Conservation (phyloP, 2,113 vertebrate genomes). For the Craseonycteris thonglongyai region DNA sequence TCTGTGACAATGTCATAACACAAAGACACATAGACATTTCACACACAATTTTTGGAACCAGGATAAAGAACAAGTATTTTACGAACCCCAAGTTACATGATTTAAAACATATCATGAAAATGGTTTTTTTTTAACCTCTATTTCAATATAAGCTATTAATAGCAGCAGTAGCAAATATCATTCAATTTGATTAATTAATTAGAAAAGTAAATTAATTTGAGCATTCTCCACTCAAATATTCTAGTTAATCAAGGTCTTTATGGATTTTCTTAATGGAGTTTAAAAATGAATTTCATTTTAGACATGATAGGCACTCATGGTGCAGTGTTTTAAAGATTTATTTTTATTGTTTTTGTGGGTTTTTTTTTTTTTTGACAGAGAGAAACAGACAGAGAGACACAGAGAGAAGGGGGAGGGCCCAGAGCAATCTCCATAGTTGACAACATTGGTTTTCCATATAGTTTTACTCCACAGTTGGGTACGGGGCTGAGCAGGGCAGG, state of each 20-base stretch:
- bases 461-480: no score
- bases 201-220: background rate
- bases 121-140: background rate
- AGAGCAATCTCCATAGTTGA: no score
- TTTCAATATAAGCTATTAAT: conserved; percentile 23
- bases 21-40: background rate
- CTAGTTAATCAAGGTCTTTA: background rate
- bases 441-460: no score
- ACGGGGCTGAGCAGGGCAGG: no score
- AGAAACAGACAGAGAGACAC: no score
- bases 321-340: background rate
- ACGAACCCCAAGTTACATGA: background rate
- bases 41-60: background rate
- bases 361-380: no score
- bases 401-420: no score
- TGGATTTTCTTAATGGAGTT: conserved; percentile 8
- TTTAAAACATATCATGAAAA: background rate
- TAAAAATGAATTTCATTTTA: conserved; percentile 33
- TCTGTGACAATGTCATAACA: background rate
- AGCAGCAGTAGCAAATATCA: background rate
- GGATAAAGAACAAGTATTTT: background rate
- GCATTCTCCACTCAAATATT: background rate
- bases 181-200: no score
- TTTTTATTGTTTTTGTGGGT: no score
- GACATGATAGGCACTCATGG: background rate